Base-by-base conservation (phyloP, 2,797 vertebrate genomes). In the Bufotes viridis region DNA sequence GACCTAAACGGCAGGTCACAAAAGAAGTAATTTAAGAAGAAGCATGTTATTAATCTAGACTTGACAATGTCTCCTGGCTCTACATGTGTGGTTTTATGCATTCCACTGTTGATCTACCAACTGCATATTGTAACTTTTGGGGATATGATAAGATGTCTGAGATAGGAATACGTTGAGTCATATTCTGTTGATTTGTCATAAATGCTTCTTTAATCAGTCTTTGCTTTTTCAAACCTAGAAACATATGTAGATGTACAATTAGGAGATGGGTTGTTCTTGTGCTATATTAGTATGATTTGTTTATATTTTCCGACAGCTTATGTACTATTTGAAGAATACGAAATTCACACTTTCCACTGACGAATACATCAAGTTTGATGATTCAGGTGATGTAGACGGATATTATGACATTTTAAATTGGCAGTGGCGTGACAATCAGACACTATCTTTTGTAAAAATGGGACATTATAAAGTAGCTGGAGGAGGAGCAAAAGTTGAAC, bases 361-460 rank as follows among this genome's bases (percentile, higher is more conserved):
- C 17, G 95, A 95, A 78, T 81, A 89, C 87, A 90, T 97, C 18
- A 87, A 87, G 87, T 95, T 97, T 67, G 88, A 93, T 4, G 82
- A 93, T 0, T 89, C 87, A 0, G 96, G 96, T 4, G 96, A 97
- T 7, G 93, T 97, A 22, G 88, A 84, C 0, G 95, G 94, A 51
- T 91, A 91, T 84, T 97, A 97, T 82, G 97, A 97, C 86, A 93
- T 97, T 91, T 92, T 97, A 55, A 97, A 97, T 85, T 97, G 97
- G 97, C 95, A 96, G 90, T 79, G 93, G 81, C 91, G 86, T 14
- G 74, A 90, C 13, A 83, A 95, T 0, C 95, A 95, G 15, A 91
- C 91, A 8, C 87, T 97, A 17, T 88, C 89, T 12, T 97, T 96
- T 81, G 75, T 92, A 58, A 93, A 88, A 11, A 92, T 96, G 53